Percentiles rank a stretch among this genome's conserved stretches.
Conservation (phyloP, 2,888 invertebrate species). For the Drosophila putrida region DNA sequence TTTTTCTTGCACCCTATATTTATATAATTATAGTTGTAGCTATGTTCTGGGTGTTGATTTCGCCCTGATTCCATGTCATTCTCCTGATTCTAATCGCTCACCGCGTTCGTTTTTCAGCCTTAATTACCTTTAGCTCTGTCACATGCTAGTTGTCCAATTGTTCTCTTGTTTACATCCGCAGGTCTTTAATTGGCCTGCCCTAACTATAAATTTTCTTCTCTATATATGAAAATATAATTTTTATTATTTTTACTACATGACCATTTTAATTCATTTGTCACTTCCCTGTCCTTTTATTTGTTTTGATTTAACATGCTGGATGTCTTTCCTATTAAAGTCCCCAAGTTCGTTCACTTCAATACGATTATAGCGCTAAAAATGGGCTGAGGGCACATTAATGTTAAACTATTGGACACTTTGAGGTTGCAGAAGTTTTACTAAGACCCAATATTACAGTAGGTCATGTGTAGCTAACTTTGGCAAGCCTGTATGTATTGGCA, state of each 20-base stretch:
- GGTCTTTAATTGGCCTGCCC: constrained; percentile 27
- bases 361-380: constrained; percentile 35
- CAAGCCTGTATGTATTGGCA: constrained; percentile 16
- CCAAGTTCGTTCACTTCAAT: constrained; percentile 39
- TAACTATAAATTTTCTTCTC: constrained; percentile 10
- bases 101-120: background rate
- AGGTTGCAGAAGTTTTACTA: constrained; percentile 53
- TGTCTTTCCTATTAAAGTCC: constrained; percentile 30
- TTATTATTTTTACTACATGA: constrained; percentile 14
- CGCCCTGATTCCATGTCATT: constrained; percentile 28
- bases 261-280: constrained; percentile 6
- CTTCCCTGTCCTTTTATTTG: constrained; percentile 12
- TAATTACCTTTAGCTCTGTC: constrained; percentile 22
- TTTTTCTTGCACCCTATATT: background rate
- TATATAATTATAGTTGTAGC: constrained; percentile 22
- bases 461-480: constrained; percentile 47
- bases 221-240: constrained; percentile 5
- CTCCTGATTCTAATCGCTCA: constrained; percentile 40
- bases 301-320: constrained; percentile 26
- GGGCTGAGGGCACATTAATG: constrained; percentile 25
- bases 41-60: constrained; percentile 8
- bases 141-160: constrained; percentile 2
- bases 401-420: constrained; percentile 46
- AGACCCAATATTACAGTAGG: constrained; percentile 53
- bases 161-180: constrained; percentile 32